Evolutionary conservation across 1,140 invertebrate genomes (phyloP).

Genomic region (Hyposmocoma kahamanoa): DNA sequence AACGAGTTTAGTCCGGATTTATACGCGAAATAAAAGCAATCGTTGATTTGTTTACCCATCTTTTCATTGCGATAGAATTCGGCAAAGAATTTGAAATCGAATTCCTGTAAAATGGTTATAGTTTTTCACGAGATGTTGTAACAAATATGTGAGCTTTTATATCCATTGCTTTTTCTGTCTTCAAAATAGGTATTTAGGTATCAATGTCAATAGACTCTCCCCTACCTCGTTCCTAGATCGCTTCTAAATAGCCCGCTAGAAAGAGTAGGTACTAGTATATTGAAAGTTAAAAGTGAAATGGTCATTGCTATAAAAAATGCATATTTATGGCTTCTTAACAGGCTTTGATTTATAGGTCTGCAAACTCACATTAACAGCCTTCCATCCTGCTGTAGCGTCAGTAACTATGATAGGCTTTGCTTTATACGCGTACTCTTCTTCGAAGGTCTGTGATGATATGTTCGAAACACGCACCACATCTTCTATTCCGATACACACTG

Average conservation of each 20-base stretch:
- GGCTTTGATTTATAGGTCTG: too few species aligned
- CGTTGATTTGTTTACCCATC: constrained; percentile 71
- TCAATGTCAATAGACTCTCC: too few species aligned
- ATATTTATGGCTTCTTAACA: too few species aligned
- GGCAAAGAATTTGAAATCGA: constrained; percentile 87
- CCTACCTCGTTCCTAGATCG: too few species aligned
- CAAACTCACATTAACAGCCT: constrained; percentile 74
- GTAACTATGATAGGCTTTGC: constrained; percentile 88
- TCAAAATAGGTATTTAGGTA: too few species aligned
- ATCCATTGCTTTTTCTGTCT: too few species aligned
- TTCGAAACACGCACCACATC: constrained; percentile 78
- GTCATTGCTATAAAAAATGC: too few species aligned
- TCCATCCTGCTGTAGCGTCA: constrained; percentile 87
- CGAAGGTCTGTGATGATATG: constrained; percentile 80
- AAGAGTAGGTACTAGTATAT: too few species aligned
- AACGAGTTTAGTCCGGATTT: constrained; percentile 88
- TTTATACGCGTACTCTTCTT: constrained; percentile 83
- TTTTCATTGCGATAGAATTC: constrained; percentile 78
- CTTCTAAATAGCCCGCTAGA: too few species aligned
- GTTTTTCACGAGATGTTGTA: too few species aligned
- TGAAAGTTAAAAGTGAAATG: too few species aligned
- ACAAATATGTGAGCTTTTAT: too few species aligned
- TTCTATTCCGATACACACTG: constrained; percentile 79
- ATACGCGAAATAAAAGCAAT: constrained; percentile 95
- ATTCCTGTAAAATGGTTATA: constrained; percentile 68